phyloP scores from a whole-genome alignment of 2,113 vertebrate genomes.

The Oryzias melastigma region DNA sequence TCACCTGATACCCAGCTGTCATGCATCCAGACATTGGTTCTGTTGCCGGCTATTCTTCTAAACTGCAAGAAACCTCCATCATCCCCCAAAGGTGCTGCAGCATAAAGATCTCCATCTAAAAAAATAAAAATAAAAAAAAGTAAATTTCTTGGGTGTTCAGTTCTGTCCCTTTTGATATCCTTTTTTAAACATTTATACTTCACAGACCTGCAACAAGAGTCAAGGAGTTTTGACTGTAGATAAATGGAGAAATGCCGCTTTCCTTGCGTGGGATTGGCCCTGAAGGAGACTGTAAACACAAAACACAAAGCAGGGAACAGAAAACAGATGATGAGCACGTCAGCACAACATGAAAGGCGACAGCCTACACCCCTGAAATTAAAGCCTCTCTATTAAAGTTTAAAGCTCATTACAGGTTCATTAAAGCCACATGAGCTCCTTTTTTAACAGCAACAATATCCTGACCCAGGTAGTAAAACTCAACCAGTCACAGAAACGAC shows the following conservation, averaged over 20 bases:
- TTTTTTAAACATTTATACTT: not conserved
- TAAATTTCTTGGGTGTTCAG: not conserved
- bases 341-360: not conserved
- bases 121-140: slow-evolving; percentile 2
- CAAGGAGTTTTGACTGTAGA: slow-evolving; percentile 66
- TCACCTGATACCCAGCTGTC: slow-evolving; percentile 73
- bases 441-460: slow-evolving; percentile 6
- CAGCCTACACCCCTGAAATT: slow-evolving; percentile 13
- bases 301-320: not conserved
- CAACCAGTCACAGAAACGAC: not conserved
- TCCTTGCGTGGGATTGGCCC: slow-evolving; percentile 53
- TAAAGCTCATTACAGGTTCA: slow-evolving; percentile 1
- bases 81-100: slow-evolving; percentile 64
- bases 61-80: slow-evolving; percentile 73
- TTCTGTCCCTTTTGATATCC: too few relatives aligned
- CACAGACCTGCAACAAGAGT: slow-evolving; percentile 72
- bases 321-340: not conserved
- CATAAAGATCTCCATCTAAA: slow-evolving; percentile 76
- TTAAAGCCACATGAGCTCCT: not conserved
- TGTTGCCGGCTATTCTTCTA: slow-evolving; percentile 64
- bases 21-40: slow-evolving; percentile 73
- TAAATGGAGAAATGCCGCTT: slow-evolving; percentile 66
- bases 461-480: not conserved
- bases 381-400: slow-evolving; percentile 3
- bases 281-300: slow-evolving; percentile 37